phyloP scores from a whole-genome alignment of 2,888 invertebrate species.

The Macroteleia sp. region DNA sequence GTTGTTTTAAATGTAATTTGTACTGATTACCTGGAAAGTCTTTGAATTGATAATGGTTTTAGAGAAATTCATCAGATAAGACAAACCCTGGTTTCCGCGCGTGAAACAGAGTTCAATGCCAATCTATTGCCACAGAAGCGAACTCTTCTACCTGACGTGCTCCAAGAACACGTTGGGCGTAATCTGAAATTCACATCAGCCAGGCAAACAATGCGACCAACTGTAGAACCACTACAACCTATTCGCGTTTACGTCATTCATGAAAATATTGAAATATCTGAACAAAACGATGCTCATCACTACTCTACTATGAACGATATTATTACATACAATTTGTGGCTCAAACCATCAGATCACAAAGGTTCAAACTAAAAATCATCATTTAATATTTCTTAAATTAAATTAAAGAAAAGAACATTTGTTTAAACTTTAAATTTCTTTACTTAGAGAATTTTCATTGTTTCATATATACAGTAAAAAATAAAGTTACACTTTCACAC shows the following conservation, averaged over 20 bases:
- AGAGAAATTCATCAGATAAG: constrained; percentile 86
- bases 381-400: no score
- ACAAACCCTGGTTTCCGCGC: constrained; percentile 84
- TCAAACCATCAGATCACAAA: constrained; percentile 74
- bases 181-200: constrained; percentile 85
- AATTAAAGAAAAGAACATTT: no score
- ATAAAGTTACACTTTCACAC: no score
- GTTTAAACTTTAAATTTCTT: no score
- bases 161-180: constrained; percentile 88
- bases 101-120: constrained; percentile 85
- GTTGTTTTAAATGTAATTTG: no score
- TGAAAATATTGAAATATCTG: constrained; percentile 89
- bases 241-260: constrained; percentile 89
- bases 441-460: no score
- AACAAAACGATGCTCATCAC: constrained; percentile 86
- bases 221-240: constrained; percentile 86
- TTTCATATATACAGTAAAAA: no score
- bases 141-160: constrained; percentile 88
- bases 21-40: no score
- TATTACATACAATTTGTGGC: constrained; percentile 87
- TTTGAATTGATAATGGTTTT: no score
- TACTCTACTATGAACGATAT: constrained; percentile 87
- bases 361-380: no score
- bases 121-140: constrained; percentile 87
- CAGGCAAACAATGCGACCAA: constrained; percentile 69